Conservation (phyloP, 2,888 invertebrate species). For the Lycaena phlaeas region DNA sequence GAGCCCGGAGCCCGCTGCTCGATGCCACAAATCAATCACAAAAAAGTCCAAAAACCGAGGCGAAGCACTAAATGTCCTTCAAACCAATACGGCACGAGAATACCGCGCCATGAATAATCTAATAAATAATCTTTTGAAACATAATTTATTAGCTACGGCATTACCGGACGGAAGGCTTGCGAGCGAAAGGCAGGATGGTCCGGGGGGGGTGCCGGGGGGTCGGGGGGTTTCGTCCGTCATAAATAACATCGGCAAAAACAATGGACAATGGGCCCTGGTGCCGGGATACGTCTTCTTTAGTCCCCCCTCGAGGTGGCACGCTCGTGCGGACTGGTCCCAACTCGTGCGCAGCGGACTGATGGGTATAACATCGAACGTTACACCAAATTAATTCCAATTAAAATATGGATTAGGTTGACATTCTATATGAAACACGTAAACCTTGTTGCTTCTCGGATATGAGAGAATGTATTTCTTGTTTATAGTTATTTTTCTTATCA, state of each 20-base stretch:
- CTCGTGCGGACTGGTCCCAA: slow-evolving; percentile 22
- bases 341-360: slow-evolving; percentile 33
- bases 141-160: slow-evolving; percentile 63
- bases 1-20: slow-evolving; percentile 8
- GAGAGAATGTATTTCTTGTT: too few relatives aligned
- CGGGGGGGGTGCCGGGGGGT: slow-evolving; percentile 34
- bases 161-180: slow-evolving; percentile 62
- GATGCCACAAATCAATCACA: slow-evolving; percentile 58
- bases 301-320: slow-evolving; percentile 28
- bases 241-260: slow-evolving; percentile 71
- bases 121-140: slow-evolving; percentile 69
- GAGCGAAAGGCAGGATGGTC: slow-evolving; percentile 31
- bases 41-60: slow-evolving; percentile 30
- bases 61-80: slow-evolving; percentile 48
- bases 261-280: slow-evolving; percentile 70
- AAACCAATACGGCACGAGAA: slow-evolving; percentile 63
- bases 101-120: slow-evolving; percentile 63
- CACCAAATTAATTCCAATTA: too few relatives aligned
- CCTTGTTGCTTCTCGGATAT: too few relatives aligned
- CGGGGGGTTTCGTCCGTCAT: slow-evolving; percentile 56
- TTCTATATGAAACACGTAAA: too few relatives aligned
- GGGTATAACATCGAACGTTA: not conserved
- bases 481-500: too few relatives aligned
- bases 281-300: slow-evolving; percentile 70
- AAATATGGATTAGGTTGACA: too few relatives aligned